Evolutionary conservation across 2,797 vertebrate species (phyloP), one percentile per base, ranked within the genome.

Genomic region (Enteromius fasciolatus): DNA sequence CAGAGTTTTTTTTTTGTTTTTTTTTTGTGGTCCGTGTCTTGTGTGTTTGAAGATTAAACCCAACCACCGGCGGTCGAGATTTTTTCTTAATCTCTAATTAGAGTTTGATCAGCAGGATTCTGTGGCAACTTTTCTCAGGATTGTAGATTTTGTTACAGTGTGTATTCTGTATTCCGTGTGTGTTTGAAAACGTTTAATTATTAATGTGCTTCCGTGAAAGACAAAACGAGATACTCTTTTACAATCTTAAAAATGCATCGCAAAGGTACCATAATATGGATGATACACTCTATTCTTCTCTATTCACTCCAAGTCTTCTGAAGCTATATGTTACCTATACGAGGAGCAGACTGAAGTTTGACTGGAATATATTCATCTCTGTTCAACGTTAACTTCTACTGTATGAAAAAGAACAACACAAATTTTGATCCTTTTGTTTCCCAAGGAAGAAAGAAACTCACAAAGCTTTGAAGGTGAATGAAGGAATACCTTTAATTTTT

Each of bases 21-120:
- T 72, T 79, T 15, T 61, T 69, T 57, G 28, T 66, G 72, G 25
- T 69, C 46, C 63, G n/a, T 48, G 28, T 70, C 64, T 73, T 3
- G 11, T 31, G 23, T 54, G 67, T 46, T 81, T 61, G 64, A 84
- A 70, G 78, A 59, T 64, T 64, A 75, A 33, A 50, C 64, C 64
- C 0, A 9, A 4, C n/a, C 50, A 69, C 15, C 0, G 2, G n/a
- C 10, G 10, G 64, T 69, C 48, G 9, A 57, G 54, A 70, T 72
- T 70, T 23, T 52, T 46, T 39, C 46, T 18, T 46, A 20, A 59
- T 9, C 67, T n/a, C 48, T 74, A 54, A 74, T 74, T 74, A 74
- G 48, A 52, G 8, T 36, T 36, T n/a, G 28, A 5, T 6, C 48
- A 9, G 50, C 14, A 9, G 72, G 28, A 54, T 57, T 54, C 1